These are phyloP conservation scores for Limnothrissa miodon DNA, from an alignment of 2,113 vertebrate genomes.

Conservation along the genomic window DNA sequence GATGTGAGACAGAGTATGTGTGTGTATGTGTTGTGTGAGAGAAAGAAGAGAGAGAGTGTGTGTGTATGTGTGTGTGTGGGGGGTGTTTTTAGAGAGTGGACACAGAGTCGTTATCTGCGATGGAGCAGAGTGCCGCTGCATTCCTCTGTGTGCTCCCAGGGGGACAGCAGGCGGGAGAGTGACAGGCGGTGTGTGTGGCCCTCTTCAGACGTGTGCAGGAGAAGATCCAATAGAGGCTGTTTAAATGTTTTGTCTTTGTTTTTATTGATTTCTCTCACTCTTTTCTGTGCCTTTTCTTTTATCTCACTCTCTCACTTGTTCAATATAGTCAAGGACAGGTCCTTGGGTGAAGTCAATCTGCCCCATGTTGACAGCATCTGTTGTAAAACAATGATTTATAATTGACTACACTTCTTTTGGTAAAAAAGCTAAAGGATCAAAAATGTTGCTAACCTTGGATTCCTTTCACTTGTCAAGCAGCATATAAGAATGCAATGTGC, in stretches of 20 bases:
- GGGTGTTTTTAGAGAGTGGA: conserved; percentile 23
- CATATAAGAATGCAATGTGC: not conserved
- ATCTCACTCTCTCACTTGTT: conserved; percentile 4
- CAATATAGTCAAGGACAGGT: conserved; percentile 44
- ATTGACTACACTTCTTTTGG: conserved; percentile 12
- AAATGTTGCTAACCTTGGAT: conserved; percentile 3
- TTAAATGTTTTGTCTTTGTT: conserved; percentile 49
- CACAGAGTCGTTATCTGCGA: conserved; percentile 49
- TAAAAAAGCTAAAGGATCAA: not conserved
- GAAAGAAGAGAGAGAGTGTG: not conserved
- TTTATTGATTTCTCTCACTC: conserved; percentile 47
- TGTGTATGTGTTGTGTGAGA: not conserved
- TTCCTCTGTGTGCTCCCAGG: conserved; percentile 41
- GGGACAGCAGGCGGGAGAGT: conserved; percentile 39
- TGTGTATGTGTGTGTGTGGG: conserved; percentile 47
- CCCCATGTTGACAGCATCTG: conserved; percentile 39
- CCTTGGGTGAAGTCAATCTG: conserved; percentile 42
- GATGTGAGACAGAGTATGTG: not conserved
- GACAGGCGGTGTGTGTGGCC: conserved; percentile 40
- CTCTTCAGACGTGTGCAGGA: conserved; percentile 45
- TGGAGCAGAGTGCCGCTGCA: conserved; percentile 48
- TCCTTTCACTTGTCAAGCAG: not conserved
- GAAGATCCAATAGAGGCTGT: conserved; percentile 47
- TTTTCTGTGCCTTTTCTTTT: conserved; percentile 1
- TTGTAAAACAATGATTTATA: conserved; percentile 21